A percentile compares a stretch with the other conserved stretches of the same genome.
Conservation (phyloP, 35 echinoderm and acorn worm species). For the Anneissia japonica region DNA sequence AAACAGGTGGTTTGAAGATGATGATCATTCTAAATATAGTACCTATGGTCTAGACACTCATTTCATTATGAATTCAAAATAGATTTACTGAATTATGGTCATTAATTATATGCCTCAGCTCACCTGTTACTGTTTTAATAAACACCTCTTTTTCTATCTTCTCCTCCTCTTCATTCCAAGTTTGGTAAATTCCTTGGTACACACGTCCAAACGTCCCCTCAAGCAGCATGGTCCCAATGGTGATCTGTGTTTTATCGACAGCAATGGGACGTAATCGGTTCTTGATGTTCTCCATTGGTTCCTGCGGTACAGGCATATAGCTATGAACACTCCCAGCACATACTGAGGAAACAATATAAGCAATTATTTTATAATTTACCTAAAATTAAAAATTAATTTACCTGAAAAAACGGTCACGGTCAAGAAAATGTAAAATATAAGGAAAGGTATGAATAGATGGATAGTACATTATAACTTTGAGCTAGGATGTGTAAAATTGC, state of each 20-base stretch:
- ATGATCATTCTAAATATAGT: no score
- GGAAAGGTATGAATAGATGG: no score
- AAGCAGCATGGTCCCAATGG: slow-evolving; percentile 63
- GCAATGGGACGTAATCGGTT: slow-evolving; percentile 60
- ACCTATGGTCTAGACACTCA: no score
- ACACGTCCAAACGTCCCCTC: slow-evolving; percentile 97
- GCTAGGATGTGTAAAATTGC: no score
- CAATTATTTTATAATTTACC: no score
- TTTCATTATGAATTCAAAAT: no score
- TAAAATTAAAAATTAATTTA: no score
- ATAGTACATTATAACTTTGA: no score
- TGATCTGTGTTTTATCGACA: slow-evolving; percentile 70
- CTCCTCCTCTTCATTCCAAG: slow-evolving; percentile 44
- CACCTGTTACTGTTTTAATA: slow-evolving; percentile 90
- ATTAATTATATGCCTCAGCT: neutral
- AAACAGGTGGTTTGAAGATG: no score
- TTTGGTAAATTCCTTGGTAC: slow-evolving; percentile 58
- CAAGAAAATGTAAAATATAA: no score
- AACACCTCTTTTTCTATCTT: slow-evolving; percentile 73
- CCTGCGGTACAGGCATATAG: neutral
- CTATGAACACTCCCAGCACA: neutral
- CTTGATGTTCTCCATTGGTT: slow-evolving; percentile 35
- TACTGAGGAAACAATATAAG: neutral
- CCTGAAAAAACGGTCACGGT: no score
- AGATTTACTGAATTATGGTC: no score